Conservation (phyloP, 2,113 vertebrate species). For the Thalassoma bifasciatum region DNA sequence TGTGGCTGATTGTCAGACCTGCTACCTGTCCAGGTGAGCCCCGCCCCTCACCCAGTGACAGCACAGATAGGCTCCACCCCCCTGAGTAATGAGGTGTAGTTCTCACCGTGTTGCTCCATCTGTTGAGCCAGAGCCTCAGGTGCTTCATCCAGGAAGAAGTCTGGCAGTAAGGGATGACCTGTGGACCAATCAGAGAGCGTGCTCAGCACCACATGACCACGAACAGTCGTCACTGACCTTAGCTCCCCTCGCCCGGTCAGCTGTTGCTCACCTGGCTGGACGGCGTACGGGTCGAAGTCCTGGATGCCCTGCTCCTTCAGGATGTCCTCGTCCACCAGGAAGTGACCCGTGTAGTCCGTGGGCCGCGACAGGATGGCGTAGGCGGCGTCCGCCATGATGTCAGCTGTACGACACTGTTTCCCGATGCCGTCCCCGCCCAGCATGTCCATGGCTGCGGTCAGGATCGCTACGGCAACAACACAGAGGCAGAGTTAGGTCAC, state of each 20-base stretch:
- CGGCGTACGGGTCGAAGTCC: conserved; percentile 92
- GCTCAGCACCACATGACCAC: background rate
- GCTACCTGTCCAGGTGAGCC: no score
- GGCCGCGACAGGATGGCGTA: conserved; percentile 90
- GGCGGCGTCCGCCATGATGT: conserved; percentile 96
- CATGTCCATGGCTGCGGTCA: conserved; percentile 97
- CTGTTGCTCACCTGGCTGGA: conserved; percentile 87
- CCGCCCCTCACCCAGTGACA: no score
- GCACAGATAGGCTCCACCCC: no score
- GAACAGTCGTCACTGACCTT: background rate
- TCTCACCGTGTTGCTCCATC: conserved; percentile 84
- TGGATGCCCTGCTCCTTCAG: conserved; percentile 88
- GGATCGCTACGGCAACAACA: conserved; percentile 84
- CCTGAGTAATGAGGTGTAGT: background rate
- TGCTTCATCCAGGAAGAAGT: conserved; percentile 92
- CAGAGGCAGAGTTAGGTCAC: background rate
- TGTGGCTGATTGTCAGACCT: no score
- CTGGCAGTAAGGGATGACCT: conserved; percentile 93
- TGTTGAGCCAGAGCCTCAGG: conserved; percentile 69
- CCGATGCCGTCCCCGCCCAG: conserved; percentile 87
- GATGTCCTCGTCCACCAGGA: conserved; percentile 92
- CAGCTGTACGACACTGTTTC: conserved; percentile 92
- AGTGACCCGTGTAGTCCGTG: conserved; percentile 91
- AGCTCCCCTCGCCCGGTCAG: background rate
- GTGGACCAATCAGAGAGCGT: conserved; percentile 54